These are phyloP conservation scores for Chrysochloris asiatica DNA, from an alignment of 2,113 vertebrate species.

Conservation along the genomic window DNA sequence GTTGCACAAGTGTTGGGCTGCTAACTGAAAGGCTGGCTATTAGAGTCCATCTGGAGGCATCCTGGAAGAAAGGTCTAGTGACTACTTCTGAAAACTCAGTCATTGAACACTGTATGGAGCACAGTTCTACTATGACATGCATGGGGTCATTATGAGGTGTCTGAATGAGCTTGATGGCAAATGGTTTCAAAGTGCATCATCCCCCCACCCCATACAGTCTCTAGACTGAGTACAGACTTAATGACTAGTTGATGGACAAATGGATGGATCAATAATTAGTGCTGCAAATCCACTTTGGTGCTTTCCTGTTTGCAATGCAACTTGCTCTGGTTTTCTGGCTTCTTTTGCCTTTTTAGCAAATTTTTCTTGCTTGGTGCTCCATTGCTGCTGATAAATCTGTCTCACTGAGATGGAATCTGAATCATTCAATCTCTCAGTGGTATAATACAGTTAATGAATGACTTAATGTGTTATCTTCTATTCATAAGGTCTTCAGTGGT, in stretches of 20 bases:
- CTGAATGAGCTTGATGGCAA: not conserved
- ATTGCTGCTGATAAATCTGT: not conserved
- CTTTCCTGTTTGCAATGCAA: not conserved
- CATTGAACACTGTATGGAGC: not conserved
- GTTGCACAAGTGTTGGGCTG: not conserved
- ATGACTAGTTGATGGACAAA: not conserved
- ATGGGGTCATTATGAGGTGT: not conserved
- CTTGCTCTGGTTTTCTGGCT: not conserved
- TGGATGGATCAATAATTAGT: not conserved
- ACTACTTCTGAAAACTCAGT: not conserved
- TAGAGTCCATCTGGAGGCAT: not conserved
- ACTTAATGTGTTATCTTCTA: conserved; percentile 14
- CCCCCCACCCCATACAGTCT: not conserved
- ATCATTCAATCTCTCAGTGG: conserved; percentile 20
- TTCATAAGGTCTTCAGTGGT: too few relatives aligned
- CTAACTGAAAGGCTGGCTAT: not conserved
- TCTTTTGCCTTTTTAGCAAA: not conserved
- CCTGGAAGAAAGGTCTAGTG: not conserved
- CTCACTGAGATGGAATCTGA: conserved; percentile 26
- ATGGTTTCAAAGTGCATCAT: not conserved
- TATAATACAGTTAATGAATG: conserved; percentile 35
- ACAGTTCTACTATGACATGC: not conserved
- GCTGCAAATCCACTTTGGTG: not conserved
- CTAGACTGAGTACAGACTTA: not conserved
- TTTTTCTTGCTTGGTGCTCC: not conserved